Percentiles rank a stretch among this genome's conserved stretches.
Evolutionary conservation across 2,797 vertebrate species (phyloP).

Genomic region (Craterocephalus amniculus): DNA sequence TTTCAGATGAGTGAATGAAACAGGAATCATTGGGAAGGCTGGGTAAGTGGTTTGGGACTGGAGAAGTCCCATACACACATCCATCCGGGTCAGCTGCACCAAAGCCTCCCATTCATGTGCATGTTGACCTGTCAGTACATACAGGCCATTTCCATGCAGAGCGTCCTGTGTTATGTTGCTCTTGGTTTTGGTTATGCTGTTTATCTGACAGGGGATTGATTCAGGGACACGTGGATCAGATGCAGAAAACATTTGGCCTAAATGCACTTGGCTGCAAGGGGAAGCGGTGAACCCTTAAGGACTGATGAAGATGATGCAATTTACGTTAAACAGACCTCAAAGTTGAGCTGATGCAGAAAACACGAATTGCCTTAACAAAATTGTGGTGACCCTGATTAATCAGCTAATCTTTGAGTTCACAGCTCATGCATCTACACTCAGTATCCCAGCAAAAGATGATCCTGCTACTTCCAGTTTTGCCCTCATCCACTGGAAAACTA

Average conservation of each 20-base stretch:
- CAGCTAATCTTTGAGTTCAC: background rate
- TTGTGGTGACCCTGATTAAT: background rate
- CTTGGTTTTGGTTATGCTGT: background rate
- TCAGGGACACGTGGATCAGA: background rate
- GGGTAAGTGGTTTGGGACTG: background rate
- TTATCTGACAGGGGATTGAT: background rate
- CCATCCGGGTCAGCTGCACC: background rate
- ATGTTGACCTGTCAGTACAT: background rate
- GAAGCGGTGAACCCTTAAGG: background rate
- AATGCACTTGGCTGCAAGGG: background rate
- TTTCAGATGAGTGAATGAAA: background rate
- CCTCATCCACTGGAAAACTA: background rate
- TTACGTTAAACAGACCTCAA: background rate
- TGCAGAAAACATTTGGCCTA: background rate
- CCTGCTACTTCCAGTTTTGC: too few relatives aligned
- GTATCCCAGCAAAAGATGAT: too few relatives aligned
- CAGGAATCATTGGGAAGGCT: background rate
- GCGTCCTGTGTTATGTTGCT: background rate
- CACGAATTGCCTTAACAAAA: background rate
- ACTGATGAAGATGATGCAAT: background rate
- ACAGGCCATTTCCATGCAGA: background rate
- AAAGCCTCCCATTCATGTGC: background rate
- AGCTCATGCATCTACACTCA: too few relatives aligned
- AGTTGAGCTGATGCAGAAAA: background rate
- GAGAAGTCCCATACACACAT: background rate